Evolutionary conservation across 2,113 vertebrate genomes (phyloP), one percentile per base, ranked within the genome.

Genomic region (Indicator maculatus): DNA sequence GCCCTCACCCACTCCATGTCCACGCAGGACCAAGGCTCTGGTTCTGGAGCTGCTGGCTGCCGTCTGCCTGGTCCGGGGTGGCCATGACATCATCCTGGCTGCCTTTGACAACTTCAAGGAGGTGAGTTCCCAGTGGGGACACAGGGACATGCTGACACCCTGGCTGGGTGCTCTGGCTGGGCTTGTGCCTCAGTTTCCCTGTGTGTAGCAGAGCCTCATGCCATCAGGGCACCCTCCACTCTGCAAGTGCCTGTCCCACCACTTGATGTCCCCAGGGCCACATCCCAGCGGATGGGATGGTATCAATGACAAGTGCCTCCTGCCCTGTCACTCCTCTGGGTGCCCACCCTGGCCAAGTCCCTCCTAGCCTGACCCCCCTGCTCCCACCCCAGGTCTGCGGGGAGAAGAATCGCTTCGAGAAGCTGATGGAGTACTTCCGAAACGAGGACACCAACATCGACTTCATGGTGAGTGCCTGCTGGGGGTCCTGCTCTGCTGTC

Each of bases 41-140:
- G 99, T 99, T 86, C 89, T 99, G 97, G 99, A 99, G 98, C 93
- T 99, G 92, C 91, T 99, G 97, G 99, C 99, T 0, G 99, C 99
- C 0, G 99, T 99, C 93, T 99, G 99, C 92, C 98, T 99, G 20
- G 99, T 99, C 80, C 98, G 99, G 90, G 99, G 99, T 41, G 99
- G 99, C 52, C 99, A 99, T 1, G 98, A 99, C 97, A 99, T 99
- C 97, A 99, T 99, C 93, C 98, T 99, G 8, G 98, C 98, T 0
- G 99, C 99, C 72, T 99, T 99, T 0, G 98, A 98, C 98, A 97
- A 98, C 97, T 99, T 99, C 95, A 98, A 99, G 97, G 98, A 99
- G 98, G 99, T 99, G 93, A 89, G 95, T 60, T 12, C 56, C 19
- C 92, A 98, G 52, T 21, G 47, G 98, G 97, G 64, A 12, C 10